These are phyloP conservation scores for Urocyon cinereoargenteus DNA, from an alignment of 2,797 vertebrate genomes.

Conservation along the genomic window DNA sequence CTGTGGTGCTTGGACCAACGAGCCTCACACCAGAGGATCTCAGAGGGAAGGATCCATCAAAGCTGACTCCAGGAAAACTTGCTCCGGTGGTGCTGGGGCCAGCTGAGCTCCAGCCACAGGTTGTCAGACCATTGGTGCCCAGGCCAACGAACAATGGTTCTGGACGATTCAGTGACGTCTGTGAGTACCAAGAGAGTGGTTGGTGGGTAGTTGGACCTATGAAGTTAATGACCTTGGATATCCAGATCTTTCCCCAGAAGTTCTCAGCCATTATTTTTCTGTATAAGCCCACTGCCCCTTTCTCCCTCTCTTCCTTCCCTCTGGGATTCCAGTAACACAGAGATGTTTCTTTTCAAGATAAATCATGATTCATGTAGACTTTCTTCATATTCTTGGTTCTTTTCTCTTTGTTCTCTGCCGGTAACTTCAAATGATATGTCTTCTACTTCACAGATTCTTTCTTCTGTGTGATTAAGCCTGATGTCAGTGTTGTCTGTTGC, in stretches of 20 bases:
- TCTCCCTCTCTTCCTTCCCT: not conserved
- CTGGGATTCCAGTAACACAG: not conserved
- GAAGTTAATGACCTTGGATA: not conserved
- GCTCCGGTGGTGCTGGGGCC: slow-evolving; percentile 21
- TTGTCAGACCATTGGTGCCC: slow-evolving; percentile 46
- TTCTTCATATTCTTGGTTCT: not conserved
- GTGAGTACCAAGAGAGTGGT: slow-evolving; percentile 67
- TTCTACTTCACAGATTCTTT: not conserved
- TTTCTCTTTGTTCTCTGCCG: not conserved
- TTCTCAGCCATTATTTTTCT: not conserved
- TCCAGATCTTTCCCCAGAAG: not conserved
- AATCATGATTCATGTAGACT: not conserved
- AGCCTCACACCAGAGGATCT: not conserved
- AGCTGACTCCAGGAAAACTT: not conserved
- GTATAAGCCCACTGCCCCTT: not conserved
- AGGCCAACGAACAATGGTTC: not conserved
- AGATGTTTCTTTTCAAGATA: not conserved
- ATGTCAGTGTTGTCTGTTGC: not conserved
- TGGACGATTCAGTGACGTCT: not conserved
- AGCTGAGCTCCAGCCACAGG: slow-evolving; percentile 41
- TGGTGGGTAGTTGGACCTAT: not conserved
- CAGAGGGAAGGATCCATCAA: not conserved
- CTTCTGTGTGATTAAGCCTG: not conserved
- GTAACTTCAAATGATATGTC: not conserved
- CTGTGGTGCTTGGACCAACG: not conserved